These are phyloP conservation scores for Pelobates fuscus DNA, from an alignment of 2,113 vertebrate genomes.

Conservation along the genomic window DNA sequence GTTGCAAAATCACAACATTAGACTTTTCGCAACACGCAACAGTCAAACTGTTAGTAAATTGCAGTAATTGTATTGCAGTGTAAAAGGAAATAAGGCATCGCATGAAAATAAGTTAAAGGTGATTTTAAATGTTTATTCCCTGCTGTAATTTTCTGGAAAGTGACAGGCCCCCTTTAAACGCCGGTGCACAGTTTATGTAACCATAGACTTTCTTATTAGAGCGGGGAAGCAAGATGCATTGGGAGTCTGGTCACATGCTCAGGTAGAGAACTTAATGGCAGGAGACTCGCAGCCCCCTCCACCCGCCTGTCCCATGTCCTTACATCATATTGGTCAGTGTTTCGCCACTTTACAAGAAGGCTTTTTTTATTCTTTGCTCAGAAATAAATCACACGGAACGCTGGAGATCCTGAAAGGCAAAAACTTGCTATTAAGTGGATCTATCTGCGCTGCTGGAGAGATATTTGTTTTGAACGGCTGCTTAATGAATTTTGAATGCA, in stretches of 20 bases:
- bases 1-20: too few relatives aligned
- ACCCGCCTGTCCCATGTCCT: constrained; percentile 5
- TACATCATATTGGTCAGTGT: constrained; percentile 20
- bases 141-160: too few relatives aligned
- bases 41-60: too few relatives aligned
- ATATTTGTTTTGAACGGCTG: constrained; percentile 7
- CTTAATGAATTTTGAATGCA: constrained; percentile 19
- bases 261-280: constrained; percentile 6
- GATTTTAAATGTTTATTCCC: too few relatives aligned
- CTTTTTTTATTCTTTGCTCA: constrained; percentile 35
- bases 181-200: too few relatives aligned
- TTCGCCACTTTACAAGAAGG: constrained; percentile 38
- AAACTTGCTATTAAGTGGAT: constrained; percentile 33
- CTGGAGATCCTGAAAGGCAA: constrained; percentile 38
- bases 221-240: constrained; percentile 18
- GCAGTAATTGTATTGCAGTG: too few relatives aligned
- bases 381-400: constrained; percentile 33
- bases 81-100: too few relatives aligned
- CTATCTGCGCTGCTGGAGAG: constrained; percentile 10
- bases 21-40: too few relatives aligned
- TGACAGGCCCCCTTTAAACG: too few relatives aligned
- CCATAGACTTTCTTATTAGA: too few relatives aligned
- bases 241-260: constrained; percentile 18
- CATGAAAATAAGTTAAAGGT: too few relatives aligned
- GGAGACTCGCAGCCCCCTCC: not conserved